These are phyloP conservation scores for Metaphire vulgaris DNA, from an alignment of 1,140 invertebrate species.

Conservation along the genomic window DNA sequence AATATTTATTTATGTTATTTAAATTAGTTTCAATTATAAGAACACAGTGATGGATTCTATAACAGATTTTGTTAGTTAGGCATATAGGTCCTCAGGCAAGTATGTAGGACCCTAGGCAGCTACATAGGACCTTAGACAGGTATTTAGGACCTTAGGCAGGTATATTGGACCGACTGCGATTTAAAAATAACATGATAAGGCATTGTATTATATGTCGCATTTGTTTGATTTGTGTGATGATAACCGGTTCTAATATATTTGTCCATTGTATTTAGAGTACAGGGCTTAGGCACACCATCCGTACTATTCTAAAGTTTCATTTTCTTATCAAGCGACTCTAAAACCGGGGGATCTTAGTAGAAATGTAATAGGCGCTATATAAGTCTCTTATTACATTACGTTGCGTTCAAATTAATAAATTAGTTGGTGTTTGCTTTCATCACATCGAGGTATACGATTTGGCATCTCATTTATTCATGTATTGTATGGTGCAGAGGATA, in stretches of 20 bases:
- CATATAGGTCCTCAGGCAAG: neutral
- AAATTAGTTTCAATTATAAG: neutral
- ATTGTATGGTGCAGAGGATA: neutral
- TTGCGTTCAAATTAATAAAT: neutral
- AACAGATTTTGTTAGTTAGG: neutral
- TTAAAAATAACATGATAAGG: too few relatives aligned
- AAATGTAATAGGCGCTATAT: too few relatives aligned
- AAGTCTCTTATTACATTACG: neutral
- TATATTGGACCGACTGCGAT: neutral
- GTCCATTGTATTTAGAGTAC: too few relatives aligned
- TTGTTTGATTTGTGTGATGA: too few relatives aligned
- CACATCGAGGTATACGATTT: neutral
- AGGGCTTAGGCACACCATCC: too few relatives aligned
- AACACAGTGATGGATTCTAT: neutral
- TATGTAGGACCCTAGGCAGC: neutral
- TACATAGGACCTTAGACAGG: neutral
- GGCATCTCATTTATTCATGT: neutral
- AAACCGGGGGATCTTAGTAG: too few relatives aligned
- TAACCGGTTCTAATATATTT: too few relatives aligned
- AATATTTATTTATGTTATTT: neutral
- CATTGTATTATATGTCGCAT: too few relatives aligned
- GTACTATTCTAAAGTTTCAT: too few relatives aligned
- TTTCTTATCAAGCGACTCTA: too few relatives aligned
- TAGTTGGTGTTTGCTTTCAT: neutral
- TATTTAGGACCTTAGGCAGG: neutral